phyloP scores from a whole-genome alignment of 1,140 invertebrate species.

The Pygmarrhopalites habei region DNA sequence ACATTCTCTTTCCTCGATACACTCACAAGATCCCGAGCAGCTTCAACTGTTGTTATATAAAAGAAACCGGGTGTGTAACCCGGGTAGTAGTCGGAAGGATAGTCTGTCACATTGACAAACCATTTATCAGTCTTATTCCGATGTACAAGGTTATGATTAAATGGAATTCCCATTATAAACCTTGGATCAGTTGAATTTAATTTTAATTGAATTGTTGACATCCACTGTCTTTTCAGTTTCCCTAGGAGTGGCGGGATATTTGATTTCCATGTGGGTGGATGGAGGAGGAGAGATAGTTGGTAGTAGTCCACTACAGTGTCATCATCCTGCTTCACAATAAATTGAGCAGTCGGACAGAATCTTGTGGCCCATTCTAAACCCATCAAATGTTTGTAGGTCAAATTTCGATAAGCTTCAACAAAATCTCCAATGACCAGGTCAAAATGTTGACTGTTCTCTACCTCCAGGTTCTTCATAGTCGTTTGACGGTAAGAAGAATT shows the following conservation, averaged over 20 bases:
- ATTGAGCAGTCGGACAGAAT: constrained; percentile 57
- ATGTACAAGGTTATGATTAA: constrained; percentile 57
- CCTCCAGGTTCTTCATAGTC: constrained; percentile 49
- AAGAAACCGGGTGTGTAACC: constrained; percentile 74
- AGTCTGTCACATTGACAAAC: constrained; percentile 65
- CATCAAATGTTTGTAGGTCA: constrained; percentile 82
- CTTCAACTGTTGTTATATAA: constrained; percentile 64
- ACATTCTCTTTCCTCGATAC: no score
- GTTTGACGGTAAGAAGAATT: no score
- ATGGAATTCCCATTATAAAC: constrained; percentile 63
- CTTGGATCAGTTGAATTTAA: no score
- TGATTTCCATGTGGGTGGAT: no score
- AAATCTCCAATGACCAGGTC: constrained; percentile 79
- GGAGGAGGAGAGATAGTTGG: no score
- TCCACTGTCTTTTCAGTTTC: no score
- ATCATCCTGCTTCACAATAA: constrained; percentile 80
- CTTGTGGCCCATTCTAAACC: constrained; percentile 66
- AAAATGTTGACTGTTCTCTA: constrained; percentile 56
- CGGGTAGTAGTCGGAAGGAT: constrained; percentile 55
- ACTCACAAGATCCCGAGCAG: constrained; percentile 47
- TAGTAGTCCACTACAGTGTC: constrained; percentile 74
- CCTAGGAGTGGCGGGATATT: no score
- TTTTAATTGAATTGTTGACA: no score
- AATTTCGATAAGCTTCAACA: constrained; percentile 69
- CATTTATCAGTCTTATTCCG: constrained; percentile 65